Evolutionary conservation across 2,888 invertebrate genomes (phyloP).

Genomic region (Agrochola circellaris): DNA sequence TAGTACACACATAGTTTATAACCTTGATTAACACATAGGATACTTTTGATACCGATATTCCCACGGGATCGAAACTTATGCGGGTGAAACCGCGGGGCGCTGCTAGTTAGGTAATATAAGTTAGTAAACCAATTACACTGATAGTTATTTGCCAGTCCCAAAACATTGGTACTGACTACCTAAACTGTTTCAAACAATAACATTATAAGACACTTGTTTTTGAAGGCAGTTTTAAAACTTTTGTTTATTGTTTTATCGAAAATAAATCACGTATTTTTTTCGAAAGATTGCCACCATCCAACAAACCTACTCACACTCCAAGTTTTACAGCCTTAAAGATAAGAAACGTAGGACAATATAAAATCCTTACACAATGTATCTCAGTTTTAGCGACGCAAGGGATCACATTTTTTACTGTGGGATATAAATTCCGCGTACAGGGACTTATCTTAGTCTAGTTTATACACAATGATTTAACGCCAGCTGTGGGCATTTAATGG

Average conservation of each 20-base stretch:
- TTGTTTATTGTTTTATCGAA: not conserved
- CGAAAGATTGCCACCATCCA: not conserved
- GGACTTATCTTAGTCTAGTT: constrained; percentile 55
- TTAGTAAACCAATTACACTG: too few relatives aligned
- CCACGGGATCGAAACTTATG: too few relatives aligned
- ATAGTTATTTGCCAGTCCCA: not conserved
- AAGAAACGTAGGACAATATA: constrained; percentile 36
- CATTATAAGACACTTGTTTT: too few relatives aligned
- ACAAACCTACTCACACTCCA: constrained; percentile 22
- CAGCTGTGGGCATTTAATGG: constrained; percentile 44
- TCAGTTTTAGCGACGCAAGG: constrained; percentile 43
- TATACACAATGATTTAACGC: constrained; percentile 55
- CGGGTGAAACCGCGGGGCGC: too few relatives aligned
- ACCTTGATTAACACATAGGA: too few relatives aligned
- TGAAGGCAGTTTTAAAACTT: not conserved
- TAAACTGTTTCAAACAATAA: not conserved
- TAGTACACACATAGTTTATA: too few relatives aligned
- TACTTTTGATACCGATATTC: too few relatives aligned
- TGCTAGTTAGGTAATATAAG: too few relatives aligned
- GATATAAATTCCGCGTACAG: constrained; percentile 54
- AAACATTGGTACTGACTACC: not conserved
- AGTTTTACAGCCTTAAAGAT: constrained; percentile 35
- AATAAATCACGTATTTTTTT: not conserved
- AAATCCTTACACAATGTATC: constrained; percentile 55
- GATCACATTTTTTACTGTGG: constrained; percentile 62